Conservation (phyloP, 2,888 invertebrate genomes). For the Slavum lentiscoides region DNA sequence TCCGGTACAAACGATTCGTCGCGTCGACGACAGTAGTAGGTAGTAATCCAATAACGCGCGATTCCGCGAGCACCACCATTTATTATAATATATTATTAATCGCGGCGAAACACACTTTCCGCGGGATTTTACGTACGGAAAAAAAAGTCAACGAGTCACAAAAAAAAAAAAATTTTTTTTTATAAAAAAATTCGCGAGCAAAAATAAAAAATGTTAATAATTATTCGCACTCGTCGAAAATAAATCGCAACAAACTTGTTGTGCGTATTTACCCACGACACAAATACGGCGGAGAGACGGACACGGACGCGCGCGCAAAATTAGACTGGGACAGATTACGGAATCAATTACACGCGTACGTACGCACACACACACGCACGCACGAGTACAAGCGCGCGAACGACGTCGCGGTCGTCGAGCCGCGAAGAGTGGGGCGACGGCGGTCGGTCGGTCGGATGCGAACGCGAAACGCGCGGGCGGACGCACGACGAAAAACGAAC, state of each 20-base stretch:
- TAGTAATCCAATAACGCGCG: conserved; percentile 16
- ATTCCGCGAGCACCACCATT: conserved; percentile 1
- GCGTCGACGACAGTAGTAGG: too few species aligned
- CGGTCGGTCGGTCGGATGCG: conserved; percentile 32
- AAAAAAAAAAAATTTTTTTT: too few species aligned
- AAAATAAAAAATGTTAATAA: too few species aligned
- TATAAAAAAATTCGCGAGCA: too few species aligned
- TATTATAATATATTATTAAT: neutral
- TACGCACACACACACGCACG: neutral
- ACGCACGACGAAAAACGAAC: neutral
- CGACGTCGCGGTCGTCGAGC: conserved; percentile 1
- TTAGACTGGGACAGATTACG: conserved; percentile 50
- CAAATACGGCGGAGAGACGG: neutral
- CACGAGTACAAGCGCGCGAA: neutral
- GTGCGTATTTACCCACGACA: neutral
- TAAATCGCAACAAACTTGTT: neutral
- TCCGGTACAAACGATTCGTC: neutral
- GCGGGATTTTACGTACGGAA: too few species aligned
- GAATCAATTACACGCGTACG: conserved; percentile 45
- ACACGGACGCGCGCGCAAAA: conserved; percentile 27
- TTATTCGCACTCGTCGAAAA: neutral
- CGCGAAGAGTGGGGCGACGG: conserved; percentile 4
- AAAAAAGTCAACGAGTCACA: too few species aligned
- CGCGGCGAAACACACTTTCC: neutral
- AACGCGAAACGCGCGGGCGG: neutral